Conservation (phyloP, 2,888 invertebrate species). For the Serripes groenlandicus region DNA sequence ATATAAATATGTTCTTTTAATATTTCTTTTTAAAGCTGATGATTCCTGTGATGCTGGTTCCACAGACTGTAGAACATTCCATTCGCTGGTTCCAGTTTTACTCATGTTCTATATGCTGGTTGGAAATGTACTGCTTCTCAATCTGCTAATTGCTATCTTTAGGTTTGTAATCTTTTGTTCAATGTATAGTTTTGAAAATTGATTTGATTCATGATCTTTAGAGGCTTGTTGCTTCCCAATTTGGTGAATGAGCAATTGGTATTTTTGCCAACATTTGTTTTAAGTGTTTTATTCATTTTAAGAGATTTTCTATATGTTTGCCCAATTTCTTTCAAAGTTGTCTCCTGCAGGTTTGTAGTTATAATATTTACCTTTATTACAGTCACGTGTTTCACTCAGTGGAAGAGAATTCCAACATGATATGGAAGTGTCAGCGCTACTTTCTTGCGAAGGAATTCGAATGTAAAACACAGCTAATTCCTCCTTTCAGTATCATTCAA, state of each 20-base stretch:
- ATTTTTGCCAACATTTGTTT: too few species aligned
- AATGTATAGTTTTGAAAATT: too few species aligned
- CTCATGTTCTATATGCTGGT: conserved; percentile 86
- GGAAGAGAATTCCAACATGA: conserved; percentile 86
- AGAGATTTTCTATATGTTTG: too few species aligned
- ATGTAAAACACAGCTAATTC: conserved; percentile 84
- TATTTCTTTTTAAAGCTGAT: conserved; percentile 69
- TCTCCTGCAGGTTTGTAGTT: too few species aligned
- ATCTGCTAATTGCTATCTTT: conserved; percentile 87
- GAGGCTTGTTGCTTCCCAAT: too few species aligned
- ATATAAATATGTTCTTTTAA: too few species aligned
- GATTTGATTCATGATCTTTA: too few species aligned
- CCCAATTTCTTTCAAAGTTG: too few species aligned
- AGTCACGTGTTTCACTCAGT: conserved; percentile 87
- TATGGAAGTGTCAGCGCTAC: conserved; percentile 87
- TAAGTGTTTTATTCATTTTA: too few species aligned
- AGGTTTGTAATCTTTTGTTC: conserved; percentile 78
- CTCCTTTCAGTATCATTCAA: conserved; percentile 85
- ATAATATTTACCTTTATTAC: conserved; percentile 68
- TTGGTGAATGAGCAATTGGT: too few species aligned
- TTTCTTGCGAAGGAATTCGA: conserved; percentile 86
- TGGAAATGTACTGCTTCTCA: conserved; percentile 86
- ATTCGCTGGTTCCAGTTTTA: conserved; percentile 85
- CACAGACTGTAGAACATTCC: conserved; percentile 77
- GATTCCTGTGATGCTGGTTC: conserved; percentile 57